Percentiles rank a stretch among this genome's conserved stretches.
Conservation (phyloP, 92 coral and sea anemone species). For the Phenganax marumi region DNA sequence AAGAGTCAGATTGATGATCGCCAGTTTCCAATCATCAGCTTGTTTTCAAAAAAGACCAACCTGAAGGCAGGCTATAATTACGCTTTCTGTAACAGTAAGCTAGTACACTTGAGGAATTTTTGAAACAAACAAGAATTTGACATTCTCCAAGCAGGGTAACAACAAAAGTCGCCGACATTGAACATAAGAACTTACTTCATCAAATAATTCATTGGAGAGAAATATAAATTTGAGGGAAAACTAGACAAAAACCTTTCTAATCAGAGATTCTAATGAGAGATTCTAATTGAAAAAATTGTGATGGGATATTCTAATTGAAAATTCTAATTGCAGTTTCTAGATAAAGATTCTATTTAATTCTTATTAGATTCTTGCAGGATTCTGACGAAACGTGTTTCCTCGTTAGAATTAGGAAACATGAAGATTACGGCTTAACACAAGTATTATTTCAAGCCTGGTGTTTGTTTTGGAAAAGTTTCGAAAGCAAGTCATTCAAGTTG, state of each 20-base stretch:
- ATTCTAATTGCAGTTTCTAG: too few species aligned
- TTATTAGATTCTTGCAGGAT: too few species aligned
- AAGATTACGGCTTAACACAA: background rate
- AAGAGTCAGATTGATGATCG: too few species aligned
- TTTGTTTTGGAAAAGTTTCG: too few species aligned
- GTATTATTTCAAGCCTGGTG: too few species aligned
- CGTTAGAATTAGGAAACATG: background rate
- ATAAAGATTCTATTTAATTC: too few species aligned
- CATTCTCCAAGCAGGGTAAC: background rate
- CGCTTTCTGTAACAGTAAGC: background rate
- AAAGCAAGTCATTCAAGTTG: too few species aligned
- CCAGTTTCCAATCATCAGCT: background rate
- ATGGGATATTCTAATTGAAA: too few species aligned
- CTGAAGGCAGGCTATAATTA: background rate
- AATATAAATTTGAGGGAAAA: too few species aligned
- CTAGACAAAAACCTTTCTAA: background rate
- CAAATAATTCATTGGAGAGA: too few species aligned
- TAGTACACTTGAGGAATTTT: background rate
- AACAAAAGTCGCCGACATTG: background rate
- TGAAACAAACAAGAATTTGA: conserved; percentile 11
- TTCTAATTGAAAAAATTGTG: too few species aligned
- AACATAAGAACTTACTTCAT: background rate
- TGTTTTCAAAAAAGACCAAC: background rate
- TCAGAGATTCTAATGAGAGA: background rate
- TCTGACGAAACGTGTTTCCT: background rate